Base-by-base conservation (phyloP, 1,140 invertebrate species). In the Drosophila tani region DNA sequence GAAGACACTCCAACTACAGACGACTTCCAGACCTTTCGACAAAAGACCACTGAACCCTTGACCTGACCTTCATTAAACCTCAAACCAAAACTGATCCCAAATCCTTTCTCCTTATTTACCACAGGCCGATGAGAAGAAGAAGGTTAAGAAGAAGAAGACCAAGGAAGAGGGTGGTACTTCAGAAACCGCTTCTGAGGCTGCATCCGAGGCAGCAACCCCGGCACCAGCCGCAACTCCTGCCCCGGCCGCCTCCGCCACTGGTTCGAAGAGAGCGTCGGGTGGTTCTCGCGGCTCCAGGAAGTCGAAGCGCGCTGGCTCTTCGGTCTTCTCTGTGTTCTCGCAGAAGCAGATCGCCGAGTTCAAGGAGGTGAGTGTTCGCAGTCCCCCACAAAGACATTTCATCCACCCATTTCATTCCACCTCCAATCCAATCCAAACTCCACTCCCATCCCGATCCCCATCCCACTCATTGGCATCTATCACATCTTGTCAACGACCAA, bases 291-390 rank as follows among this genome's bases (percentile, higher is more conserved):
- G 95, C 66, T 96, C 95, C 59, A 95, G 95, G 92, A 96, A 96
- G 94, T 96, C 96, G 68, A 97, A 97, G 94, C 95, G 97, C 84
- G 96, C 96, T 91, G 97, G 97, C 79, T 98, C 97, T 93, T 98
- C 97, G 95, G 97, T 98, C 90, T 98, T 99, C 95, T 98, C 97
- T 91, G 97, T 98, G 96, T 99, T 99, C 95, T 96, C 96, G 67
- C 97, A 98, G 94, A 96, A 96, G 94, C 97, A 99, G 95, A 97
- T 99, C 83, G 97, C 97, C 81, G 97, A 98, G 94, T 99, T 98
- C 95, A 99, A 98, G 94, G 98, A 99, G 95, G 97, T 97, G 92
- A 95, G 90, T 91, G 46, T 49, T 32, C 4, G 24, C 12, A 17
- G 24, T n/a, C 8, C 43, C 14, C 7, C 19, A 32, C 12, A 1